phyloP scores from a whole-genome alignment of 2,113 vertebrate species.

The Tichodroma muraria region DNA sequence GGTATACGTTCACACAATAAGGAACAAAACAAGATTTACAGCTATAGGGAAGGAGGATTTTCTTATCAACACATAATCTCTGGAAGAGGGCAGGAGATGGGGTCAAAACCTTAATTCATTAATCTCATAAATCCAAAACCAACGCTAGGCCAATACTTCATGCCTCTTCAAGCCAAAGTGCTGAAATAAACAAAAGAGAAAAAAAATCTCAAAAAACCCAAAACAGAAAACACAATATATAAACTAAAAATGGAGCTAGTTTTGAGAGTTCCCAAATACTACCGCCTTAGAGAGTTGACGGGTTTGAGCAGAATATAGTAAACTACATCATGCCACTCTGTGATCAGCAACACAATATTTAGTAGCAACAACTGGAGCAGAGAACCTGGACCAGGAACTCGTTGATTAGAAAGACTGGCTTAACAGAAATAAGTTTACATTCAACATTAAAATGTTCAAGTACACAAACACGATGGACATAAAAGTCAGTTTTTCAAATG shows the following conservation, averaged over 20 bases:
- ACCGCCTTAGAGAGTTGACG: neutral
- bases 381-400: neutral
- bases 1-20: neutral
- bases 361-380: neutral
- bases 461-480: neutral
- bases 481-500: neutral
- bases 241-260: neutral
- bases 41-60: neutral
- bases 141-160: neutral
- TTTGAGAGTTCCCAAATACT: neutral
- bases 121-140: neutral
- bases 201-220: neutral
- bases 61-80: neutral
- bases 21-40: neutral
- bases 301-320: neutral
- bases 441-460: neutral
- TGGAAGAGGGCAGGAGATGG: neutral
- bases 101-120: neutral
- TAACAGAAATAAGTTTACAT: neutral
- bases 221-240: neutral
- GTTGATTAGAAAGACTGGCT: neutral
- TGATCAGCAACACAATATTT: neutral
- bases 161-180: neutral
- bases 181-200: neutral
- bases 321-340: neutral